These are phyloP conservation scores for Neolamprologus fasciatus DNA, from an alignment of 2,113 vertebrate species.

Conservation along the genomic window DNA sequence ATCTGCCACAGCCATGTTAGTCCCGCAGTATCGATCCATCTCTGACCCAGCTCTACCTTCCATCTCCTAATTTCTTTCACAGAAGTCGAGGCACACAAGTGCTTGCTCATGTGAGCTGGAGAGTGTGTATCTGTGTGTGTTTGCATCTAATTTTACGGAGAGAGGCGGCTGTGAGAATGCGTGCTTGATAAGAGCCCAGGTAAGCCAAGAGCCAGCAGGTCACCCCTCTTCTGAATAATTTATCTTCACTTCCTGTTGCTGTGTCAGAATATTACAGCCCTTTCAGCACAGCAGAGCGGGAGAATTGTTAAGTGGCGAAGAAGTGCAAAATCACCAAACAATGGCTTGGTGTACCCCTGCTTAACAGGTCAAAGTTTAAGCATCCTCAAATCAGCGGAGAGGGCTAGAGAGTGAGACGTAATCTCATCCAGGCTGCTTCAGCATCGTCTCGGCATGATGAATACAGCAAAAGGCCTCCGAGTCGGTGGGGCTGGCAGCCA, in stretches of 20 bases:
- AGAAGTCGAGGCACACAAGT: neutral
- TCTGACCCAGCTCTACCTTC: conserved; percentile 26
- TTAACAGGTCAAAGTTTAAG: conserved; percentile 56
- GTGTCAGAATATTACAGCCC: conserved; percentile 41
- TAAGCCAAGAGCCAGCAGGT: conserved; percentile 1
- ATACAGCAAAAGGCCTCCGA: conserved; percentile 38
- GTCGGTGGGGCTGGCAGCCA: conserved; percentile 26
- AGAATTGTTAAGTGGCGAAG: conserved; percentile 20
- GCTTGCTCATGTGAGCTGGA: neutral
- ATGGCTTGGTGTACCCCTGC: neutral
- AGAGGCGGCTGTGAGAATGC: neutral
- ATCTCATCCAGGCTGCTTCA: conserved; percentile 48
- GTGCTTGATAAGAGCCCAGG: conserved; percentile 1
- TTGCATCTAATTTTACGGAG: neutral
- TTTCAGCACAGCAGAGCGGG: conserved; percentile 2
- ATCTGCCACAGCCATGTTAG: conserved; percentile 54
- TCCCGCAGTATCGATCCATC: conserved; percentile 55
- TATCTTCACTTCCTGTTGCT: conserved; percentile 29
- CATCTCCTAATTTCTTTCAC: conserved; percentile 23
- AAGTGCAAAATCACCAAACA: conserved; percentile 32
- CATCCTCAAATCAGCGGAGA: conserved; percentile 41
- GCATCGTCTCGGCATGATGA: conserved; percentile 44
- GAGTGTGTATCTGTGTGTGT: neutral
- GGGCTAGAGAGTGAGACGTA: conserved; percentile 7
- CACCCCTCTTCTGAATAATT: conserved; percentile 46